Evolutionary conservation across 2,888 invertebrate species (phyloP).

Genomic region (Drosophila fungiperda): DNA sequence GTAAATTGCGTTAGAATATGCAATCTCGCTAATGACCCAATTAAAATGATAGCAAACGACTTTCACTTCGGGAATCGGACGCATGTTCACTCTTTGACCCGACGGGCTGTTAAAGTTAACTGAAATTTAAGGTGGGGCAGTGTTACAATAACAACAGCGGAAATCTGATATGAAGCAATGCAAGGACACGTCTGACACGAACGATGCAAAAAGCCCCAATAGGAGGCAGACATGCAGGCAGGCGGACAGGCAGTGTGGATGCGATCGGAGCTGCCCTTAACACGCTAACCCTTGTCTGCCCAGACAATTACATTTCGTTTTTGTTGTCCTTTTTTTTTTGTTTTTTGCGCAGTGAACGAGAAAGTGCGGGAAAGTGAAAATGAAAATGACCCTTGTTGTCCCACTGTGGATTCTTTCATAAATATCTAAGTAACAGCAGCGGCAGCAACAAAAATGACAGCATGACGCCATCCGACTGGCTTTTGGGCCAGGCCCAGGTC

Average conservation of each 20-base stretch:
- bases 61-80: constrained; percentile 38
- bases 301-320: constrained; percentile 16
- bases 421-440: constrained; percentile 67
- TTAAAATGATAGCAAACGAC: constrained; percentile 67
- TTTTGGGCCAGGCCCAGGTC: constrained; percentile 20
- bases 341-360: constrained; percentile 33
- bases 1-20: constrained; percentile 57
- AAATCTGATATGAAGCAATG: constrained; percentile 48
- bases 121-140: constrained; percentile 7
- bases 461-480: constrained; percentile 63
- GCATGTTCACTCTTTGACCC: not conserved
- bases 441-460: constrained; percentile 6
- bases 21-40: constrained; percentile 74
- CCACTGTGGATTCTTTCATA: constrained; percentile 58
- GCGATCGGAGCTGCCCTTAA: constrained; percentile 22
- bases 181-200: constrained; percentile 61
- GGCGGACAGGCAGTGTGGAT: not conserved
- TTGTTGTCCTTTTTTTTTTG: not conserved
- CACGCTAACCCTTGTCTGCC: constrained; percentile 37
- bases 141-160: constrained; percentile 12
- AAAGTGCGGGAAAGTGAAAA: constrained; percentile 33
- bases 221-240: not conserved
- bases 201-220: constrained; percentile 7
- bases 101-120: constrained; percentile 1
- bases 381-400: constrained; percentile 11